Evolutionary conservation across 1,140 invertebrate species (phyloP).

Genomic region (Apis florea): DNA sequence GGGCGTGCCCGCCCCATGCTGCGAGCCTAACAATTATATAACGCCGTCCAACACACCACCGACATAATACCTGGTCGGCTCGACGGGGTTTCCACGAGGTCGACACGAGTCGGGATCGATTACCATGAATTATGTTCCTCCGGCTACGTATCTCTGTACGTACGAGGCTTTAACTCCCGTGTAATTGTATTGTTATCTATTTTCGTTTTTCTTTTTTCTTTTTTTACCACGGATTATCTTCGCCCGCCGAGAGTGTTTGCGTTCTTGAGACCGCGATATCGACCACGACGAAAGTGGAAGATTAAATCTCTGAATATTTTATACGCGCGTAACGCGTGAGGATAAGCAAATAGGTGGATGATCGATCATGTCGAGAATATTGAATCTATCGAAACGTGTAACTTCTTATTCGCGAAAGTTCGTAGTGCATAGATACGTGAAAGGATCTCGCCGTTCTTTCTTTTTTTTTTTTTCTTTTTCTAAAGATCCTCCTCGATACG

Average conservation of each 20-base stretch:
- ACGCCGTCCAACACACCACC: constrained; percentile 60
- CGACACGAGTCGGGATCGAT: constrained; percentile 33
- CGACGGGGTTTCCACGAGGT: constrained; percentile 48
- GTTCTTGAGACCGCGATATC: too few species aligned
- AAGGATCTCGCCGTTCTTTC: too few species aligned
- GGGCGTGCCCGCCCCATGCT: constrained; percentile 67
- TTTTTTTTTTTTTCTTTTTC: too few species aligned
- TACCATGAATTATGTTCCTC: constrained; percentile 21
- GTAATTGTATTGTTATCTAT: not conserved
- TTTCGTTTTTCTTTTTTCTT: too few species aligned
- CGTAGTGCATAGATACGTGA: not conserved
- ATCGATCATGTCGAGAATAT: not conserved
- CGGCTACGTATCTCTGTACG: not conserved
- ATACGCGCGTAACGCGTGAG: not conserved
- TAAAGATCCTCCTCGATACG: too few species aligned
- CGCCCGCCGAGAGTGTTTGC: too few species aligned
- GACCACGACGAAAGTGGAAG: too few species aligned
- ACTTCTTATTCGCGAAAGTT: constrained; percentile 5
- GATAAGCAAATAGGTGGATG: not conserved
- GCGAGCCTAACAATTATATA: constrained; percentile 73
- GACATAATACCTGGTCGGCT: constrained; percentile 7
- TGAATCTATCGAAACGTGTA: constrained; percentile 8
- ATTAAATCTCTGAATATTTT: not conserved
- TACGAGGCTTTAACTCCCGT: not conserved
- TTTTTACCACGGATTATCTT: too few species aligned